Base-by-base conservation (phyloP, 2,888 invertebrate species). In the Oegoconia quadripuncta region DNA sequence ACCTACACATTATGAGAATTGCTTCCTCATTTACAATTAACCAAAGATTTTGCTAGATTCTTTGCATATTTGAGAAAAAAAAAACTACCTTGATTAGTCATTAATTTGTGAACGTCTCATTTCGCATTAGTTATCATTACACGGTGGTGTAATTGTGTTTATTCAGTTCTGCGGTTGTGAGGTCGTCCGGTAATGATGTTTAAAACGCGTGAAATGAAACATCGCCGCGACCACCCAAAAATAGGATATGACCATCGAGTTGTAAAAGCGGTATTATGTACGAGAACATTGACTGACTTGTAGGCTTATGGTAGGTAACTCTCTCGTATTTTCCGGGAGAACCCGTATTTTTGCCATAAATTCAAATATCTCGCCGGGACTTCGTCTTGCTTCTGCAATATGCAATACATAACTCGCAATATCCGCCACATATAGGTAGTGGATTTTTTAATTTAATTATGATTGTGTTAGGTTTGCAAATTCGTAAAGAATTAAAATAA, bases 141-240 rank as follows among this genome's bases (percentile, higher is more conserved):
- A 40, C 45, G 50, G 50, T 48, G 50, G 39, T 41, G 43, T 56
- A 52, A 59, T 57, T 52, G 54, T 69, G 55, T 65, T 67, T 69
- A 62, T 64, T 64, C 54, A 47, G 52, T 15, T 25, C 27, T 15
- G 26, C 26, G 20, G 26, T 12, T 15, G 7, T 9, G 3, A 31
- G 17, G 12, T 31, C 12, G 31, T 22, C 31, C 7, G 45, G 53
- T 65, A 64, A 67, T 66, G 55, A 53, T 46, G 33, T 50, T 38
- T 78, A 77, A 78, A 62, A 70, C 34, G 65, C 84, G 76, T 84
- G 83, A 83, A 84, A 84, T 84, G 65, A 83, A 64, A 58, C 50
- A 54, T 48, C 54, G 55, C 39, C 55, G 52, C 73, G 81, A 84
- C 84, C 84, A 82, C 84, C 82, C 82, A 76, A 73, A 63, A 64